Conservation (phyloP, 2,113 vertebrate genomes). For the Ciconia boyciana region DNA sequence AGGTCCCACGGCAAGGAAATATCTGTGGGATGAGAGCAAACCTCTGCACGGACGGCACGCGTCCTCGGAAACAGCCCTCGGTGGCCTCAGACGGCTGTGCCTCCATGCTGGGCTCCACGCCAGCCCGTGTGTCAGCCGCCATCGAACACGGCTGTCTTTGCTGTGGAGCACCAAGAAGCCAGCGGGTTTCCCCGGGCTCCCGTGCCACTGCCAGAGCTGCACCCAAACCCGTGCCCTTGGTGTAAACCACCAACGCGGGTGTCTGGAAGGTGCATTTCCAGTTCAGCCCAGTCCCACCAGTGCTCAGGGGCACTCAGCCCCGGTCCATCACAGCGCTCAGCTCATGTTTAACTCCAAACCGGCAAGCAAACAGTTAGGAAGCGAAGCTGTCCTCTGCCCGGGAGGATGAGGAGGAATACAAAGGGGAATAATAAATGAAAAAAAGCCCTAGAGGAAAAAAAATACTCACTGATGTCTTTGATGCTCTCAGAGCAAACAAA, state of each 20-base stretch:
- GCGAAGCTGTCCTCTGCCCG: not conserved
- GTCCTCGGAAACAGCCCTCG: not conserved
- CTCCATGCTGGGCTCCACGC: not conserved
- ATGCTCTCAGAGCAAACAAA: not conserved
- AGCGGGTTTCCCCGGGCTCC: fast-evolving
- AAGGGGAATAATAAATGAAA: not conserved
- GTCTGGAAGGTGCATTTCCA: not conserved
- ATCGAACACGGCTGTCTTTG: not conserved
- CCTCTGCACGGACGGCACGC: not conserved
- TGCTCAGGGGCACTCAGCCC: not conserved
- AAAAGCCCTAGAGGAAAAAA: not conserved
- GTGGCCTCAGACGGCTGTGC: not conserved
- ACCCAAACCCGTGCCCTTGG: not conserved
- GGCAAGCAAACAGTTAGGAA: not conserved
- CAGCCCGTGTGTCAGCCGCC: not conserved
- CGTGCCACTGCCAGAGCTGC: not conserved
- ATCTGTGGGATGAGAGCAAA: not conserved
- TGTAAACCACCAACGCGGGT: fast-evolving
- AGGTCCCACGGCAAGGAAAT: not conserved
- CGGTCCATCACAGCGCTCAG: not conserved
- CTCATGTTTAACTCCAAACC: not conserved
- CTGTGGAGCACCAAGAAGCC: not conserved
- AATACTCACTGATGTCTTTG: not conserved
- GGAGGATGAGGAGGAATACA: not conserved
- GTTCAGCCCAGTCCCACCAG: not conserved